Evolutionary conservation across 2,797 vertebrate genomes (phyloP), one percentile per base, ranked within the genome.

Genomic region (Salarias fasciatus): DNA sequence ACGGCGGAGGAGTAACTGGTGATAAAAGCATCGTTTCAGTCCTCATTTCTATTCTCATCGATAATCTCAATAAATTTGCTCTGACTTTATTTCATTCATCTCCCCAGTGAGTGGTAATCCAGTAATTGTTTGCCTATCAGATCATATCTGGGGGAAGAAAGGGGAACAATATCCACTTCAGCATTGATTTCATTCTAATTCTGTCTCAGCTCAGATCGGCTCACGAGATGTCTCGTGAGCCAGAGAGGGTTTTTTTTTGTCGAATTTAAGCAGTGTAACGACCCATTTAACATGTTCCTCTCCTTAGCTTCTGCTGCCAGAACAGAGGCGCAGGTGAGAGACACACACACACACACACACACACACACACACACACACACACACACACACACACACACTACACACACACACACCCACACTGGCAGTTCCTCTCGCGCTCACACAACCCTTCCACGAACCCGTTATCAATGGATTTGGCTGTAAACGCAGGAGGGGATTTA

Each of bases 391-490:
- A 51, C n/a, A 75, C 7, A 56, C 35, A 61, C 54, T n/a, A 50
- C 74, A 57, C 47, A 14, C 40, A 66, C 55, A 51, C 62, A 48
- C 38, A 31, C 47, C 46, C 55, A 51, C 18, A 24, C 50, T 28
- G 29, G 10, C 56, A 18, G 31, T 45, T 51, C 47, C 52, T 29
- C 60, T 51, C 62, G 4, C 77, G 65, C 69, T 12, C 66, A 50
- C 63, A 57, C 71, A 70, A 56, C 42, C 42, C 51, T 77, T 80
- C 51, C 47, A 76, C 82, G 45, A 66, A 72, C 85, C 89, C 91
- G 90, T 93, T 93, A 93, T 94, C 94, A 96, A 96, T 94, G 92
- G 96, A 98, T 98, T 97, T 95, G 92, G 83, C 93, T 89, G 90
- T 90, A 93, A 94, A 93, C 92, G 93, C 86, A 90, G 90, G 91